A percentile compares a stretch with the other conserved stretches of the same genome.
phyloP scores from a whole-genome alignment of 2,113 vertebrate species.

The Micronycteris hirsuta region DNA sequence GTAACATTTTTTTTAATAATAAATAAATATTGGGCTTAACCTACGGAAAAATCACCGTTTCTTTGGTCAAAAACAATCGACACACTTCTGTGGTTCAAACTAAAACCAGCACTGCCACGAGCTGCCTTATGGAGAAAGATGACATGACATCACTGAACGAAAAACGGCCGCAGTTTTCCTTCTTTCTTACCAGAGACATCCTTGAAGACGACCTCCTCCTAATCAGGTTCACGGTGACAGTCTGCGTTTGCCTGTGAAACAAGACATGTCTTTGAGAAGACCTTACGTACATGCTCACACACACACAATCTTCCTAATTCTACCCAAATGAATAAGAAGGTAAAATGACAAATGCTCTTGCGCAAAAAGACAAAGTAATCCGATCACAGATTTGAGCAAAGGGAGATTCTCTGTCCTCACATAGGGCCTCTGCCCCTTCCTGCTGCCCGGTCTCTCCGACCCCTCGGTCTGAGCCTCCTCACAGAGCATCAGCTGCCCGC shows the following conservation, averaged over 20 bases:
- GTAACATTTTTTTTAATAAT: not conserved
- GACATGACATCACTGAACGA: not conserved
- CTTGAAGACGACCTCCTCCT: slow-evolving; percentile 92
- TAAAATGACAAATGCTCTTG: not conserved
- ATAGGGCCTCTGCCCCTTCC: not conserved
- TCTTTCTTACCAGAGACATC: slow-evolving; percentile 90
- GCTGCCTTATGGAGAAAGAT: not conserved
- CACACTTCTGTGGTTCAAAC: not conserved
- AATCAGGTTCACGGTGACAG: slow-evolving; percentile 88
- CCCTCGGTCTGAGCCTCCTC: not conserved
- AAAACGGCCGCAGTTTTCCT: not conserved
- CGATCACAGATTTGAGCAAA: not conserved
- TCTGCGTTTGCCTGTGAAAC: slow-evolving; percentile 88
- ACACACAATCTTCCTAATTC: not conserved
- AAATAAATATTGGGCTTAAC: not conserved
- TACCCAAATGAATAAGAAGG: not conserved
- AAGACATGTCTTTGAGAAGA: slow-evolving; percentile 29
- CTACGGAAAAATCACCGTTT: not conserved
- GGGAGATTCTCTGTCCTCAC: not conserved
- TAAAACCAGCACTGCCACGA: not conserved
- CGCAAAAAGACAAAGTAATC: not conserved
- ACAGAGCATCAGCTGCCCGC: rapidly evolving
- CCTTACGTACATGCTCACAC: not conserved
- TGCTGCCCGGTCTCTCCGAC: not conserved
- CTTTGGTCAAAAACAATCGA: not conserved